Percentiles rank a stretch among this genome's conserved stretches.
Conservation (phyloP, 37 sponge, comb jelly and placozoan genomes). For the Crambe crambe region DNA sequence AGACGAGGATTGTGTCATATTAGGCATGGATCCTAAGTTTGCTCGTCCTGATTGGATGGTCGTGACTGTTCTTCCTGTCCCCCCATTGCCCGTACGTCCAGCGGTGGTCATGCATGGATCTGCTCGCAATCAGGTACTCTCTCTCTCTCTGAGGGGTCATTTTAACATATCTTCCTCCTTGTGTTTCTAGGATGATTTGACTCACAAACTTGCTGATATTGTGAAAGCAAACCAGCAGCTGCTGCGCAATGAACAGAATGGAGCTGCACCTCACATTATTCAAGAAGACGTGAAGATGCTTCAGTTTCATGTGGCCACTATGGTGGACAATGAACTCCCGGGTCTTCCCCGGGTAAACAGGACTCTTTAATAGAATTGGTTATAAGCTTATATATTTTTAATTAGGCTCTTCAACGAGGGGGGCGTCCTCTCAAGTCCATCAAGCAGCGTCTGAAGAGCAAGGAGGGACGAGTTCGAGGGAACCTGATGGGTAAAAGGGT, state of each 20-base stretch:
- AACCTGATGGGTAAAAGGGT: slow-evolving; percentile 99
- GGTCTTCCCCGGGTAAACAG: slow-evolving; percentile 84
- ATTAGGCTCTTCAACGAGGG: slow-evolving; percentile 88
- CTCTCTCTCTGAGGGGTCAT: not conserved
- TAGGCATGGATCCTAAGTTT: slow-evolving; percentile 92
- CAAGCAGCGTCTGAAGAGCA: slow-evolving; percentile 95
- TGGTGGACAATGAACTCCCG: slow-evolving; percentile 97
- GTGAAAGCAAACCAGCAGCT: slow-evolving; percentile 98
- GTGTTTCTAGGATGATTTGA: slow-evolving; percentile 86
- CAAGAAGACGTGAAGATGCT: slow-evolving; percentile 95
- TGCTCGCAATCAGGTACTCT: slow-evolving; percentile 80
- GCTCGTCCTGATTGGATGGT: slow-evolving; percentile 99
- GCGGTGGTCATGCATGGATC: slow-evolving; percentile 97
- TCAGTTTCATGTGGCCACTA: slow-evolving; percentile 97
- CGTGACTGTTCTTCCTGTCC: slow-evolving; percentile 90
- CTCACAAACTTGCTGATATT: slow-evolving; percentile 98
- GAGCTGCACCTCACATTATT: slow-evolving; percentile 98
- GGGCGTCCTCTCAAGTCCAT: slow-evolving; percentile 97
- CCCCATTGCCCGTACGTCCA: slow-evolving; percentile 96
- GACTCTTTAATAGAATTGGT: not conserved
- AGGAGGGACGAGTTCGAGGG: slow-evolving; percentile 98
- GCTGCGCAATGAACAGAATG: slow-evolving; percentile 93
- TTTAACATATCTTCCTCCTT: not conserved
- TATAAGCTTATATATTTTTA: not conserved
- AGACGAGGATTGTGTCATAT: slow-evolving; percentile 86